These are phyloP conservation scores for Autographa gamma DNA, from an alignment of 2,888 invertebrate species.

Conservation along the genomic window DNA sequence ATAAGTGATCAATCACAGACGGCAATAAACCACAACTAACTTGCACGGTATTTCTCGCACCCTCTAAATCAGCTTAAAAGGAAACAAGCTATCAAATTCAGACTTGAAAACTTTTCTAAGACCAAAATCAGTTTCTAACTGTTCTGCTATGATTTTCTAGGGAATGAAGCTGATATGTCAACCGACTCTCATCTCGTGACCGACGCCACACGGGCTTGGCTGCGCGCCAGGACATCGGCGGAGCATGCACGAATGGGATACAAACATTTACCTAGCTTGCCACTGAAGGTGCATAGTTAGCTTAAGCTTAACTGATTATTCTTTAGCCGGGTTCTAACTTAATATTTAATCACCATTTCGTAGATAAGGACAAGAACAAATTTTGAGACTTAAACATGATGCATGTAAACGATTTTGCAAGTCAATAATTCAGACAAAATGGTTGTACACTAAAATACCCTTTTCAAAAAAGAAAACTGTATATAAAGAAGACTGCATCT, in stretches of 20 bases:
- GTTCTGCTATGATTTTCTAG: not conserved
- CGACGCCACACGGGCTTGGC: conserved; percentile 38
- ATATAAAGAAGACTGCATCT: too few relatives aligned
- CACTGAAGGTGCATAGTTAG: conserved; percentile 23
- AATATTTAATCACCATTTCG: not conserved
- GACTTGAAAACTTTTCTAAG: too few relatives aligned
- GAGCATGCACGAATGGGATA: conserved; percentile 16
- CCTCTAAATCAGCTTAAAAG: too few relatives aligned
- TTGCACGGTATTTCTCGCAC: too few relatives aligned
- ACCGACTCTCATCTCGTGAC: conserved; percentile 21
- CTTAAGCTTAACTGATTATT: conserved; percentile 16
- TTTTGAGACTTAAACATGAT: not conserved
- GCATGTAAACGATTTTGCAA: too few relatives aligned
- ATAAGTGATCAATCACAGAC: too few relatives aligned
- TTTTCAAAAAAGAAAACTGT: too few relatives aligned
- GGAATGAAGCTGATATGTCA: conserved; percentile 9
- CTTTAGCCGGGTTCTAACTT: not conserved
- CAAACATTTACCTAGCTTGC: conserved; percentile 42
- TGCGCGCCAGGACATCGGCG: conserved; percentile 23
- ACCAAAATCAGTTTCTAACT: not conserved
- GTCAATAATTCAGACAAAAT: too few relatives aligned
- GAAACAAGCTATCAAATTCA: too few relatives aligned
- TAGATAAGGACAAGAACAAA: not conserved
- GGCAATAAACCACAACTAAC: too few relatives aligned
- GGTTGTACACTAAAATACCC: too few relatives aligned